Conservation (phyloP, 1,140 invertebrate genomes). For the Xylocopa sonorina region DNA sequence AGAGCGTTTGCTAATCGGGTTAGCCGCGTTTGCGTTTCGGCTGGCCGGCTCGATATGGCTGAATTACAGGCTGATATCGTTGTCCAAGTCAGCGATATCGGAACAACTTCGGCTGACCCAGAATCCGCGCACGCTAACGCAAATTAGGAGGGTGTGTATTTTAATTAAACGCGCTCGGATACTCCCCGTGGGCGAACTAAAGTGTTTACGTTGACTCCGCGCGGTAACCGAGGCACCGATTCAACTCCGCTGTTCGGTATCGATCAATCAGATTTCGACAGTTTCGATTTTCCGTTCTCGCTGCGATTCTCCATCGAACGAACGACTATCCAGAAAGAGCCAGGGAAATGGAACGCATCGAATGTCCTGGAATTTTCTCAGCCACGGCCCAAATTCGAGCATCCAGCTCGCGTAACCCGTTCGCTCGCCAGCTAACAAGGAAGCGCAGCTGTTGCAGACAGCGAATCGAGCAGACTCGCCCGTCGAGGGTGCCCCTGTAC, state of each 20-base stretch:
- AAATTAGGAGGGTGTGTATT: neutral
- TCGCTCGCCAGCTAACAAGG: constrained; percentile 4
- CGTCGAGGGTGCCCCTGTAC: constrained; percentile 7
- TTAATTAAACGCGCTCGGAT: neutral
- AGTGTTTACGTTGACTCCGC: neutral
- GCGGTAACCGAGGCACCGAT: neutral
- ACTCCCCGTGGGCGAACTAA: neutral
- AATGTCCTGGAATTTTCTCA: neutral
- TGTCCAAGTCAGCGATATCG: neutral
- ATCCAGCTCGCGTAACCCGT: neutral
- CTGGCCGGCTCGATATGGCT: too few relatives aligned
- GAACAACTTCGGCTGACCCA: neutral
- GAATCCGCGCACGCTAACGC: neutral
- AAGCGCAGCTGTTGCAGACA: constrained; percentile 26
- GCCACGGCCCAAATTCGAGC: neutral
- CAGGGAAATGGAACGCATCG: neutral
- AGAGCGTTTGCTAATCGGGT: neutral
- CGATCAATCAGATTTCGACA: too few relatives aligned
- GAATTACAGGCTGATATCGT: neutral
- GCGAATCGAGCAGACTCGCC: constrained; percentile 28
- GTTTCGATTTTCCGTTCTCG: neutral
- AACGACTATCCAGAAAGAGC: too few relatives aligned
- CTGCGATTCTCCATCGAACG: too few relatives aligned
- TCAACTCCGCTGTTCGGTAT: neutral
- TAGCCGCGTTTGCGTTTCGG: neutral